Evolutionary conservation across 2,113 vertebrate genomes (phyloP), one percentile per base, ranked within the genome.

Genomic region (Epinephelus moara): DNA sequence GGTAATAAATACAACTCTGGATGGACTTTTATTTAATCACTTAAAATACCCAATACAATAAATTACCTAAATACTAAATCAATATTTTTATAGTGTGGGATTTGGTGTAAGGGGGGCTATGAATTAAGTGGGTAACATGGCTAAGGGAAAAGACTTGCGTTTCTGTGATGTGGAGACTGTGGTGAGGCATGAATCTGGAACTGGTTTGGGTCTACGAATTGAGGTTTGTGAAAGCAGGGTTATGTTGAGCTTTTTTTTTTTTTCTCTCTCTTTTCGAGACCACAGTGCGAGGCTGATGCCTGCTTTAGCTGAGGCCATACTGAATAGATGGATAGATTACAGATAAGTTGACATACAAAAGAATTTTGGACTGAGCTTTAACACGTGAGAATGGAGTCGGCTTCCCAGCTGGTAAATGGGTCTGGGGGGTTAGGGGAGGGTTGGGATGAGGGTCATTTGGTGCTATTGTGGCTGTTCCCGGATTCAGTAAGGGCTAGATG

Each of bases 391-490:
- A 6, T 42, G 19, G 30, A 62, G 59, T 68, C 80, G 49, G 61
- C 57, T 85, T 59, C 21, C 66, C 3, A 23, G 55, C 68, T 85
- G 62, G 75, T 57, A 88, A 88, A 78, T 55, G 74, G 49, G 63
- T 61, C 37, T 78, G 23, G 61, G 70, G 66, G 56, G 42, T 67
- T 60, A 62, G 70, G 13, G 21, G 25, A 19, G 63, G 56, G 49
- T 76, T 82, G 56, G 59, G 78, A 85, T 70, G 47, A 82, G 69
- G 88, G 83, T 85, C 85, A 93, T 89, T 90, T 90, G 81, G 91
- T 74, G 85, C 84, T 90, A 76, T 81, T 87, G 89, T 82, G 76
- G 50, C 84, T 74, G 56, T 87, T 91, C 82, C 81, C 74, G 27
- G 86, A 91, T 80, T 90, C 71, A 87, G 78, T 85, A 69, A 89